phyloP scores from a whole-genome alignment of 2,113 vertebrate genomes.

The Micromys minutus region DNA sequence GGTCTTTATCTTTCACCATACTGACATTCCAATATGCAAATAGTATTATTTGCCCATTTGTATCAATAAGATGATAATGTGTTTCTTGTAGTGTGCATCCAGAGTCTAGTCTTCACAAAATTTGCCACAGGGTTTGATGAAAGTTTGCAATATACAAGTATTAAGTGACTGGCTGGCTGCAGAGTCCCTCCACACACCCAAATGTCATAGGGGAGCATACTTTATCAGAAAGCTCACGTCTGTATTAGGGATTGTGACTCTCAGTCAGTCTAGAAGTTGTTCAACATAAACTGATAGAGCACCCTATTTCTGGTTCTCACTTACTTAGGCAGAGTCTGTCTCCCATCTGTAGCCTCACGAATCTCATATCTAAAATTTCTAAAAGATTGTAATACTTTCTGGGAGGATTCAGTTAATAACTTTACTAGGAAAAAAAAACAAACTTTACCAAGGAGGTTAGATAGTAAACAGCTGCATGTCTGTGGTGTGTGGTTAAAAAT shows the following conservation, averaged over 20 bases:
- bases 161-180: background rate
- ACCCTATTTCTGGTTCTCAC: background rate
- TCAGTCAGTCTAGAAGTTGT: background rate
- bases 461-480: background rate
- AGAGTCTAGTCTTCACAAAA: background rate
- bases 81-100: background rate
- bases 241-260: background rate
- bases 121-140: background rate
- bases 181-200: background rate
- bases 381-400: constrained; percentile 18
- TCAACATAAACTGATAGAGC: background rate
- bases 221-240: background rate
- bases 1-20: background rate
- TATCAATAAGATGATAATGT: background rate
- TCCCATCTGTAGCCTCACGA: background rate
- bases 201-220: background rate
- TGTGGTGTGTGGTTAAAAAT: background rate
- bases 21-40: background rate
- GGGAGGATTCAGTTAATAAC: background rate
- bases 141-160: background rate
- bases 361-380: constrained; percentile 30
- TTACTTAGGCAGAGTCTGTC: background rate
- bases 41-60: constrained; percentile 5
- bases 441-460: background rate
- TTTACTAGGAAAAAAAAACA: background rate